These are phyloP conservation scores for Hydrocynus forskahlii DNA, from an alignment of 2,797 vertebrate species.

Conservation along the genomic window DNA sequence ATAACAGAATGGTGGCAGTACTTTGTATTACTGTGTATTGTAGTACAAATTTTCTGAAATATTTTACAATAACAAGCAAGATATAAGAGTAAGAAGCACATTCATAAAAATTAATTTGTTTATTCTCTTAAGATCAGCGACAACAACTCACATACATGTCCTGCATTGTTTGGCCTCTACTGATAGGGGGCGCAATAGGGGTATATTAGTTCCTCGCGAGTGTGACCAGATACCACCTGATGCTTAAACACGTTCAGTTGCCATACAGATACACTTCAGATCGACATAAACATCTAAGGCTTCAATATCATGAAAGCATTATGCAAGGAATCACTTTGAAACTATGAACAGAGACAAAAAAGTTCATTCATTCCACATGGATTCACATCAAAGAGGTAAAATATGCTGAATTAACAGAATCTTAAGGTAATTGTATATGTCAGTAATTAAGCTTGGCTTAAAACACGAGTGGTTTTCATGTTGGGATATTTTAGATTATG, in stretches of 20 bases:
- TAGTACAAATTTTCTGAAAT: background rate
- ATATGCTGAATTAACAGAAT: background rate
- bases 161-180: background rate
- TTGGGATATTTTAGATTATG: too few species aligned
- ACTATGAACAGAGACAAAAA: too few species aligned
- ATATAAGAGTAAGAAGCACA: background rate
- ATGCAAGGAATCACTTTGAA: background rate
- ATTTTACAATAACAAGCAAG: background rate
- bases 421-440: background rate
- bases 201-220: background rate
- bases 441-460: background rate
- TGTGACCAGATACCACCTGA: too few species aligned
- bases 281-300: background rate
- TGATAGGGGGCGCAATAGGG: conserved; percentile 17
- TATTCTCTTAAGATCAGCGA: background rate
- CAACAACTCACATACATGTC: background rate
- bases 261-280: background rate
- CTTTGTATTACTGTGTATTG: background rate
- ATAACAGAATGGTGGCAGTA: background rate
- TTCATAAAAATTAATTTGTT: background rate
- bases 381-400: background rate
- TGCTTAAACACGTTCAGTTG: background rate
- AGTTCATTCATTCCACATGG: too few species aligned
- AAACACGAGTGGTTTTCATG: too few species aligned
- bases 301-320: background rate